Percentiles rank a stretch among this genome's conserved stretches.
phyloP scores from a whole-genome alignment of 2,888 invertebrate genomes.

The Cancer borealis region DNA sequence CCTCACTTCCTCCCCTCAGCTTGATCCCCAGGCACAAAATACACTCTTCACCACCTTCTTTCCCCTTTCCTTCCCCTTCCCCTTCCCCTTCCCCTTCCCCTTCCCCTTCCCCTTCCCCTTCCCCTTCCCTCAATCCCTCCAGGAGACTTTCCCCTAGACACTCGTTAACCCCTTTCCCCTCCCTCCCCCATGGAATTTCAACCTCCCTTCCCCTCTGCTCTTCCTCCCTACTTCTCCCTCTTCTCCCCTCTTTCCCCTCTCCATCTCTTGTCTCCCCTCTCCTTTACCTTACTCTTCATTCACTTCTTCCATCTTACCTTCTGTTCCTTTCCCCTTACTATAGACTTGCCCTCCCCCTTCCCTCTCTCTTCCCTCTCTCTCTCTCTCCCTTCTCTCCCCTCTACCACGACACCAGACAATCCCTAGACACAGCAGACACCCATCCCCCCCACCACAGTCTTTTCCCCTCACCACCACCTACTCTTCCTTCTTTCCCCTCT shows the following conservation, averaged over 20 bases:
- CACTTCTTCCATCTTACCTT: too few species aligned
- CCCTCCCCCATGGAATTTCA: not conserved
- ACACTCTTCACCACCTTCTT: not conserved
- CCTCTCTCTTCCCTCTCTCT: not conserved
- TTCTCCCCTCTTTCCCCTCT: not conserved
- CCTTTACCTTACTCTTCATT: too few species aligned
- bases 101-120: not conserved
- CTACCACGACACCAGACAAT: not conserved
- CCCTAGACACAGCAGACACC: not conserved
- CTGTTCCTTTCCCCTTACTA: not conserved
- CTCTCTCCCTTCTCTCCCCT: not conserved
- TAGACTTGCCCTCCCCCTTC: not conserved
- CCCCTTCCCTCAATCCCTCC: not conserved
- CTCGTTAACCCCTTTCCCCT: slow-evolving; percentile 11
- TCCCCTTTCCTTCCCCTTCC: not conserved
- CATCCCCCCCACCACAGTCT: not conserved
- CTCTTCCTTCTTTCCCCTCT: not conserved
- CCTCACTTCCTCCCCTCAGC: not conserved
- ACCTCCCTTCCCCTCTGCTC: not conserved
- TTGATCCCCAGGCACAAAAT: not conserved
- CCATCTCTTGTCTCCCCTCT: not conserved
- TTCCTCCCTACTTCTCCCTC: too few species aligned
- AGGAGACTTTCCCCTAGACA: not conserved
- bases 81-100: not conserved
- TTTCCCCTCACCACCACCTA: not conserved